Percentiles rank a stretch among this genome's conserved stretches.
Evolutionary conservation across 2,113 vertebrate species (phyloP).

Genomic region (Origma solitaria): DNA sequence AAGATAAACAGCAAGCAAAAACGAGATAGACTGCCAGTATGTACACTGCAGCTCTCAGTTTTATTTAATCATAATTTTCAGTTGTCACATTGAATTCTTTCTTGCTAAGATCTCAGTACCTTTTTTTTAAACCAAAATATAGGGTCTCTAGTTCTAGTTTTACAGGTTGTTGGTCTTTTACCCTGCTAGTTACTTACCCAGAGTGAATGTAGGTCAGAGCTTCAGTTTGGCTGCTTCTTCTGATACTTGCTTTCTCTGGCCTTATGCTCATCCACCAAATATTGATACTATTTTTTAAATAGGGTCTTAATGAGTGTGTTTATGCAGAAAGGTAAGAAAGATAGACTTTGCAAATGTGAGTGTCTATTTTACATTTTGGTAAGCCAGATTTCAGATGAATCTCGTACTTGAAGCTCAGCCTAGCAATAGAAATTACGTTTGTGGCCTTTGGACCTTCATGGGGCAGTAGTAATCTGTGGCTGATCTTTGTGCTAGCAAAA

Average conservation of each 20-base stretch:
- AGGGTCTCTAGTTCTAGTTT: neutral
- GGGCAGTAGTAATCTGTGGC: neutral
- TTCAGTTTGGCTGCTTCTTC: neutral
- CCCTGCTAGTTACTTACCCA: neutral
- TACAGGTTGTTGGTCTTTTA: neutral
- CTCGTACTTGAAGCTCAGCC: neutral
- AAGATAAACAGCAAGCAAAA: slow-evolving; percentile 5
- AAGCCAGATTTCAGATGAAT: neutral
- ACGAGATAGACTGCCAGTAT: neutral
- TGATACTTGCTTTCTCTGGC: neutral
- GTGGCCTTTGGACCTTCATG: neutral
- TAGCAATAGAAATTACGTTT: neutral
- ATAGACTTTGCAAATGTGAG: neutral
- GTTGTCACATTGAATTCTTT: neutral
- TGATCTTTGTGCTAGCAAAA: neutral
- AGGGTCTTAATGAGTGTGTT: neutral
- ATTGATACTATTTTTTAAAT: neutral
- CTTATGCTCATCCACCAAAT: neutral
- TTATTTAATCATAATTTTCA: neutral
- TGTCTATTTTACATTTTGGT: neutral
- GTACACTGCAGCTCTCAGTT: neutral
- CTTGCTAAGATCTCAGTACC: neutral
- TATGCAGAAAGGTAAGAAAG: neutral
- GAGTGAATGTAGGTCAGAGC: neutral
- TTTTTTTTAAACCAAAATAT: neutral